Percentiles rank a stretch among this genome's conserved stretches.
phyloP scores from a whole-genome alignment of 2,888 invertebrate species.

The Cactoblastis cactorum region DNA sequence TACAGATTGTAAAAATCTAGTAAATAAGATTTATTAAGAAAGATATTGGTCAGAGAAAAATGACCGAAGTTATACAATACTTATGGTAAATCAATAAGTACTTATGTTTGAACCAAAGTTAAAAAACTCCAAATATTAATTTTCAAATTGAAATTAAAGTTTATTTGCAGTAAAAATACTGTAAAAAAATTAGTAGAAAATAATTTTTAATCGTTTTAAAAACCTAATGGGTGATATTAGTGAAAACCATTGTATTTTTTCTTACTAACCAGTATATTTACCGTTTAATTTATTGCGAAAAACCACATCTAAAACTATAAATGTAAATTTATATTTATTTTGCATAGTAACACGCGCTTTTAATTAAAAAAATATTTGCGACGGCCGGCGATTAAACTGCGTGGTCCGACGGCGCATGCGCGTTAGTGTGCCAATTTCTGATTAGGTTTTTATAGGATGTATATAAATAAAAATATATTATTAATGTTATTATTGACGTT shows the following conservation, averaged over 20 bases:
- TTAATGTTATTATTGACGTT: no score
- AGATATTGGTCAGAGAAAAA: no score
- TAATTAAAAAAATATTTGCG: not conserved
- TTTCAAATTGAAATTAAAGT: no score
- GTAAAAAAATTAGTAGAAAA: no score
- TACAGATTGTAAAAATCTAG: not conserved
- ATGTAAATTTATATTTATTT: not conserved
- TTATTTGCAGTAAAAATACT: no score
- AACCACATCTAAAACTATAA: not conserved
- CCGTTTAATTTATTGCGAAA: not conserved
- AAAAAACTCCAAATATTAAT: no score
- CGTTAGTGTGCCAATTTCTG: slow-evolving; percentile 12
- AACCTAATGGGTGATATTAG: no score
- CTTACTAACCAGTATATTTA: not conserved
- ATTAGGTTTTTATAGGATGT: not conserved
- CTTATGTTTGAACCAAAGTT: no score
- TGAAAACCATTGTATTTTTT: not conserved
- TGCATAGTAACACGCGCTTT: not conserved
- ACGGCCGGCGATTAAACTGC: not conserved
- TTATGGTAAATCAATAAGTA: no score
- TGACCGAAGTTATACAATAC: no score
- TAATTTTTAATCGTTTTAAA: no score
- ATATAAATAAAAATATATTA: not conserved
- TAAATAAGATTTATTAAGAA: no score
- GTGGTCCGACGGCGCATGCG: slow-evolving; percentile 51